Evolutionary conservation across 1,140 invertebrate genomes (phyloP), one percentile per base, ranked within the genome.

Genomic region (Argopecten irradians): DNA sequence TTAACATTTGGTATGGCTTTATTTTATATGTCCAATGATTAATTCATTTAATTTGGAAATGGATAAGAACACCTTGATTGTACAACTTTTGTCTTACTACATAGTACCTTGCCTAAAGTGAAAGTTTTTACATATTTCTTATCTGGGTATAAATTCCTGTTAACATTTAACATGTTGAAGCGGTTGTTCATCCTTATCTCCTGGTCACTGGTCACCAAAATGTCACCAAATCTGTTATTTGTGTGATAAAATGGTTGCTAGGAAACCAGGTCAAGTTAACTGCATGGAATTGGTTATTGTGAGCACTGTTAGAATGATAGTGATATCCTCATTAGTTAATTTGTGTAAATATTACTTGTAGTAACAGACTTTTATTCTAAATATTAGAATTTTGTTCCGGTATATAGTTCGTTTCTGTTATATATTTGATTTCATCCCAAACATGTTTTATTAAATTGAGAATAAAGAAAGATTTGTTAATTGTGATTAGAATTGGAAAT

Each of bases 381-480:
- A 7, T 71, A 11, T 28, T 71, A 5, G 55, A 71, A 28, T 71
- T 71, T 71, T 71, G 55, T 71, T 71, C 55, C 28, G 22, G n/a
- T 71, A 71, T 71, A 28, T 16, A 71, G 19, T 71, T n/a, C 55
- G n/a, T 71, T n/a, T 71, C 22, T 71, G 55, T 71, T 71, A 71
- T 71, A 71, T 71, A 71, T 28, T 71, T 71, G 55, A n/a, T 71
- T 71, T 71, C 55, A 71, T 16, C 55, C 55, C 55, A n/a, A 71
- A 71, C 55, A 71, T 71, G 55, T 71, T 71, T 71, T 71, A 71
- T 71, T 28, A 71, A 46, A 71, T 71, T 71, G 55, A 71, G 2
- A 71, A 71, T 71, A 71, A 71, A 71, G 55, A 39, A 71, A 71
- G 22, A 71, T 71, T n/a, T 71, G 55, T 71, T 71, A 71, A 71